Base-by-base conservation (phyloP, 2,888 invertebrate genomes). In the Andrena bucephala region DNA sequence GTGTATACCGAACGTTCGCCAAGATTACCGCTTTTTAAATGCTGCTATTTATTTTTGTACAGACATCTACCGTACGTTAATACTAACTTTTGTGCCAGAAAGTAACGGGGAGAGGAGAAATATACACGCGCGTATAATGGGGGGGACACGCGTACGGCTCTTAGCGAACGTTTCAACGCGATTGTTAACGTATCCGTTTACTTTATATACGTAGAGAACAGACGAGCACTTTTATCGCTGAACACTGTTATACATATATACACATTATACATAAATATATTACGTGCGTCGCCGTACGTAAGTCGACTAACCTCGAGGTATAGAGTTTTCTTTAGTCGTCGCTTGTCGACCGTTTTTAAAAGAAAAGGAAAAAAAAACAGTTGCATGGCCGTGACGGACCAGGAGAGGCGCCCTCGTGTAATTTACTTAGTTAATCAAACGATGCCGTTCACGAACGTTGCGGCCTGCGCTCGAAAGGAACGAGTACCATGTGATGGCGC, bases 41-140 rank as follows among this genome's bases (percentile, higher is more conserved):
- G 89, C 89, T 90, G 90, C 90, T 89, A 91, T 91, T 93, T 93
- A 93, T 93, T 93, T 93, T 93, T 93, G 90, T 93, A 93, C 91
- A 93, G 91, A 93, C 24, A 27, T 92, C 91, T 93, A 91, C 89
- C 83, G 83, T 83, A 68, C 60, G 87, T 83, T 87, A 91, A 91
- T 86, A 88, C 88, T 91, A 89, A 92, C 89, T 90, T 91, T 89
- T 91, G 92, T 92, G 93, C 92, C 92, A 93, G 91, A 93, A 87
- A 87, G 86, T 86, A 87, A 89, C 20, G 82, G 36, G 82, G 74
- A 70, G 81, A 68, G 77, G 82, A 83, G 83, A 82, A 75, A 74
- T 84, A 85, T 67, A 83, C 84, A 85, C 78, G 29, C 57, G 57
- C 24, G 57, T 57, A 13, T 59, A 75, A 65, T 48, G 50, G 48